Conservation (phyloP, 2,888 invertebrate genomes). For the Tubulanus polymorphus region DNA sequence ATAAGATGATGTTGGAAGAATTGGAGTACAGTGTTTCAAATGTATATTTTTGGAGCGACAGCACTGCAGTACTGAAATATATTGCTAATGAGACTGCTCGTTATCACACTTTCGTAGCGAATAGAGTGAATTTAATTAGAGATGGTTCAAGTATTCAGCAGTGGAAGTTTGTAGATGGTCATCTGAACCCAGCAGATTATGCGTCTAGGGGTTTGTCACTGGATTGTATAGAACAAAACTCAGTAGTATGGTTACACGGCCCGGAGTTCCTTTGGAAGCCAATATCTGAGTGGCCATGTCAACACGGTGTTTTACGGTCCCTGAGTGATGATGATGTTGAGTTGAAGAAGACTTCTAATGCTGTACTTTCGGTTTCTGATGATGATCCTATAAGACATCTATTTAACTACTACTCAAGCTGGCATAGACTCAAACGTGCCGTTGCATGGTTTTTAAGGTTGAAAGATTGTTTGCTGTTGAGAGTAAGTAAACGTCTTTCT, state of each 20-base stretch:
- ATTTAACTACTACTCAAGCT: background rate
- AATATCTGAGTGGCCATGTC: background rate
- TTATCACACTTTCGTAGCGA: slow-evolving; percentile 18
- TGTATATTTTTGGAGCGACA: background rate
- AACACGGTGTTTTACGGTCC: no score
- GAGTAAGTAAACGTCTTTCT: background rate
- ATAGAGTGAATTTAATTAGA: slow-evolving; percentile 8
- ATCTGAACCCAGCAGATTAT: background rate
- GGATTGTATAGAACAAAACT: background rate
- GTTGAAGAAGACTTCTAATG: background rate
- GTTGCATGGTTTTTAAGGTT: background rate
- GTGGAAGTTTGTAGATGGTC: background rate
- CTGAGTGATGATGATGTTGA: background rate
- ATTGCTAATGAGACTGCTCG: slow-evolving; percentile 11
- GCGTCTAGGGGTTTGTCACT: background rate
- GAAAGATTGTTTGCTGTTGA: background rate
- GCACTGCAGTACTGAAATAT: slow-evolving; percentile 10
- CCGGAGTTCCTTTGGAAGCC: slow-evolving; percentile 5
- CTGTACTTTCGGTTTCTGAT: background rate
- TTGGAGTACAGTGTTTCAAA: background rate
- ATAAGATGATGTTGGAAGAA: slow-evolving; percentile 1
- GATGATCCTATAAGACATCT: background rate
- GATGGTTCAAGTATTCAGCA: background rate
- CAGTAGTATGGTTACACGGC: slow-evolving; percentile 2
- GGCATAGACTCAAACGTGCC: background rate